Evolutionary conservation across 1,140 invertebrate species (phyloP).

Genomic region (Popillia japonica): DNA sequence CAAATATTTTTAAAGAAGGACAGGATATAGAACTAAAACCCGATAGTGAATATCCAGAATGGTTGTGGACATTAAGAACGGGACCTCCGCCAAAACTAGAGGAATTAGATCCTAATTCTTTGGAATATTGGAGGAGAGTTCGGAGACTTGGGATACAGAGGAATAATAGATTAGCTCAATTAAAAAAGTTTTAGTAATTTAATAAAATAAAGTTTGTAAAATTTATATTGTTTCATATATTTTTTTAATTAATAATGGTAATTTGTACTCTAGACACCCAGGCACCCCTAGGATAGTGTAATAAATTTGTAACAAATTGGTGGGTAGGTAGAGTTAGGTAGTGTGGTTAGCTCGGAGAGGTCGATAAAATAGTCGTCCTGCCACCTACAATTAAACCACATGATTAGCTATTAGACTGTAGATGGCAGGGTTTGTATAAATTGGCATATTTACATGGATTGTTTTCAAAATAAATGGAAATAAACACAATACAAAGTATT

Average conservation of each 20-base stretch:
- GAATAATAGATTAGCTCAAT: constrained; percentile 68
- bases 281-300: too few species aligned
- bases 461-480: too few species aligned
- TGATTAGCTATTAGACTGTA: background rate
- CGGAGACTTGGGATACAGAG: constrained; percentile 68
- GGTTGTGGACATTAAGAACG: constrained; percentile 83
- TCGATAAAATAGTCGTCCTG: too few species aligned
- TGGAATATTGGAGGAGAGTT: constrained; percentile 81
- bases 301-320: too few species aligned
- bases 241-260: too few species aligned
- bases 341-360: too few species aligned
- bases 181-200: constrained; percentile 62
- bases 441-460: too few species aligned
- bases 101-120: constrained; percentile 80
- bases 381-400: background rate
- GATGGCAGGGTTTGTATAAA: background rate
- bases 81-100: constrained; percentile 69
- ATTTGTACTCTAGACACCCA: too few species aligned
- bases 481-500: too few species aligned
- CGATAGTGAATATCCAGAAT: constrained; percentile 91
- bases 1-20: constrained; percentile 80
- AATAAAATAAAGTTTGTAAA: constrained; percentile 13
- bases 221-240: background rate
- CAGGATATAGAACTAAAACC: constrained; percentile 85
- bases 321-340: too few species aligned